Conservation (phyloP, 1,140 invertebrate species). For the Zaprionus camerounensis region DNA sequence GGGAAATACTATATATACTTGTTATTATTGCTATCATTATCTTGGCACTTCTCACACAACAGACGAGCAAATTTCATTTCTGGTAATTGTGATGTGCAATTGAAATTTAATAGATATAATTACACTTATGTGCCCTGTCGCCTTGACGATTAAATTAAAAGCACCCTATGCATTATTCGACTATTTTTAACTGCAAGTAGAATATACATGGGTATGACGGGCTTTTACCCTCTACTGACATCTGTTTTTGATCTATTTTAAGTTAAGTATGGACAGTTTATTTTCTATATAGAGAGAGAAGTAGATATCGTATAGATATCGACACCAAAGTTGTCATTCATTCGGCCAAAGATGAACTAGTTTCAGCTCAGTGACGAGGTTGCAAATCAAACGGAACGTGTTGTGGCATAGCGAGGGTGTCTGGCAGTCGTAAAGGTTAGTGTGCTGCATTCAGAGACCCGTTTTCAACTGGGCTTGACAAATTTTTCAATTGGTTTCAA, state of each 20-base stretch:
- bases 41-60: background rate
- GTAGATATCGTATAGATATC: background rate
- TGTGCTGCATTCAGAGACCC: background rate
- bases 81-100: slow-evolving; percentile 8
- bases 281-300: background rate
- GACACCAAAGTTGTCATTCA: background rate
- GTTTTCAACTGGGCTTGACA: background rate
- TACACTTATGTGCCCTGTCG: background rate
- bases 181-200: background rate
- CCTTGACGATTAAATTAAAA: background rate
- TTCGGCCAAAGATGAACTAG: background rate
- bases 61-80: slow-evolving; percentile 7
- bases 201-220: background rate
- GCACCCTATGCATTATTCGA: background rate
- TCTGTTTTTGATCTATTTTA: background rate
- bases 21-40: background rate
- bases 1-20: background rate
- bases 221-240: background rate
- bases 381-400: background rate
- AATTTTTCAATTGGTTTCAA: slow-evolving; percentile 9
- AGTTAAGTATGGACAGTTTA: background rate
- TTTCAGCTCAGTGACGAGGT: background rate
- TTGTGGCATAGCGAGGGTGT: background rate
- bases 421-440: background rate
- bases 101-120: slow-evolving; percentile 26